Base-by-base conservation (phyloP, 92 coral and sea anemone genomes). In the Galaxea fascicularis region DNA sequence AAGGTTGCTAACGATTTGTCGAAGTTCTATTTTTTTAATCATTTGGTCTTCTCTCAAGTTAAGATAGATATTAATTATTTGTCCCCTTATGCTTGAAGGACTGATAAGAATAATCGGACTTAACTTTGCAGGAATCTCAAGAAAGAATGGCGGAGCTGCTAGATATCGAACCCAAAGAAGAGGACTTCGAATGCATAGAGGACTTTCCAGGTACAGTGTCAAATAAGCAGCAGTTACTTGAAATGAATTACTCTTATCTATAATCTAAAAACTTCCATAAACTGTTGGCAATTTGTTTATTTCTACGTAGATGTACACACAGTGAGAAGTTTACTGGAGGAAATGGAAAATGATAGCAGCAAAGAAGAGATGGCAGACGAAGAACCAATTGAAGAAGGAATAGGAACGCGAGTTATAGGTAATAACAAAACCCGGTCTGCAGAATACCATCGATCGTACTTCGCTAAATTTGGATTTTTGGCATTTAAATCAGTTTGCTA, bases 91-190 rank as follows among this genome's bases (percentile, higher is more conserved):
- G n/a, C n/a, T n/a, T n/a, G n/a, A n/a, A n/a, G n/a, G n/a, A n/a
- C n/a, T n/a, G n/a, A n/a, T n/a, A n/a, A n/a, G n/a, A n/a, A n/a
- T n/a, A n/a, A n/a, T n/a, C n/a, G 27, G 28, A 28, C n/a, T 30
- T 62, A 4, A 7, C 39, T 85, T 20, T 73, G 4, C 78, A 95
- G 98, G 99, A 94, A 82, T 89, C 94, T 17, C 45, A 87, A 39
- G 98, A 91, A 57, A 86, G 99, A 39, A 81, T 93, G 63, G 65
- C 77, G 27, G 99, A 96, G 53, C 88, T 96, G 4, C 69, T 94
- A 26, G 95, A 93, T 31, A 46, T 94, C 51, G 79, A 65, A 54
- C 82, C 95, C 35, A 79, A 70, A 13, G 86, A 90, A 85, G 90
- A 91, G 20, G 93, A 91, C 54, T 82, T 96, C 44, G 85, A 92